Evolutionary conservation across 2,113 vertebrate species (phyloP).

Genomic region (Balaeniceps rex): DNA sequence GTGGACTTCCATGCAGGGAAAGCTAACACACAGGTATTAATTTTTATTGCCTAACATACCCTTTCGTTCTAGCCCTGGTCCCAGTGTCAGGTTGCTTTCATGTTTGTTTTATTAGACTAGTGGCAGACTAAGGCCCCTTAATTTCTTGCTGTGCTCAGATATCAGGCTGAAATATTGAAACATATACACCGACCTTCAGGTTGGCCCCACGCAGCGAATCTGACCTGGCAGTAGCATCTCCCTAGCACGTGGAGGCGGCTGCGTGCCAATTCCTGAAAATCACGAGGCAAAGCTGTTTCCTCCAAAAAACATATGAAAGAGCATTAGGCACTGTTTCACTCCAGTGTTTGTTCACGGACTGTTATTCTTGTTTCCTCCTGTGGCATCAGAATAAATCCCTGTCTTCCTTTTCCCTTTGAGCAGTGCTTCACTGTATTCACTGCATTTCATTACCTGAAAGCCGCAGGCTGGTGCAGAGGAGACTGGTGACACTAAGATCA

Average conservation of each 20-base stretch:
- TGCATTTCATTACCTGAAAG: neutral
- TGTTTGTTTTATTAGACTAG: neutral
- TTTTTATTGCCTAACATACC: neutral
- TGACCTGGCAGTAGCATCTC: neutral
- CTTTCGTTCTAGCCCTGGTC: neutral
- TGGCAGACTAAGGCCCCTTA: neutral
- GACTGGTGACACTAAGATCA: slow-evolving; percentile 22
- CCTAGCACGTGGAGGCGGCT: neutral
- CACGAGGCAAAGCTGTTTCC: neutral
- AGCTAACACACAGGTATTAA: neutral
- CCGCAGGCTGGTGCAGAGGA: slow-evolving; percentile 43
- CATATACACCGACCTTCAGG: neutral
- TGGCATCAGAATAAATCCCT: neutral
- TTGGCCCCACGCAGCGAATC: neutral
- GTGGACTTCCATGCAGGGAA: neutral
- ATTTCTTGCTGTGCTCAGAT: neutral
- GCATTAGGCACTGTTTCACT: neutral
- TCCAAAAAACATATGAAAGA: neutral
- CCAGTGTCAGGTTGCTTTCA: neutral
- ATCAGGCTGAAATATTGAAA: neutral
- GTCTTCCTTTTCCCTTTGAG: neutral
- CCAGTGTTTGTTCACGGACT: neutral
- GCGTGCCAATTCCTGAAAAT: neutral
- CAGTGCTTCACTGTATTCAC: neutral
- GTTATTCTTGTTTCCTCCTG: neutral